Conservation (phyloP, 2,888 invertebrate species). For the Drosophila lacicola region DNA sequence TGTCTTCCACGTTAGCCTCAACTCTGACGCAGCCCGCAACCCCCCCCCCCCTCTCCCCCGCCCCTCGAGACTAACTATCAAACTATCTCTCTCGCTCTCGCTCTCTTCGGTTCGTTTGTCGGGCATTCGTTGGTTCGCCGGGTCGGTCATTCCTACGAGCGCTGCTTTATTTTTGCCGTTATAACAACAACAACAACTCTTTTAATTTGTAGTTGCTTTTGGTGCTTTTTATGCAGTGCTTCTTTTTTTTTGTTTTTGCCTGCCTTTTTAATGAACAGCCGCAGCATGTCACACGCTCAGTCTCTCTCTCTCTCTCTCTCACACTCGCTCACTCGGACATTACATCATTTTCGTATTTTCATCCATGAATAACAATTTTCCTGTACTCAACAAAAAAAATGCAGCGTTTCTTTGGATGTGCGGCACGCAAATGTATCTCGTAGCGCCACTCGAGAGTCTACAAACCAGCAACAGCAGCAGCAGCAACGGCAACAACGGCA, state of each 20-base stretch:
- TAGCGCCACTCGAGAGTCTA: slow-evolving; percentile 75
- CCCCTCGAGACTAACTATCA: neutral
- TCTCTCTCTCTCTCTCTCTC: slow-evolving; percentile 13
- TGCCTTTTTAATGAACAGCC: slow-evolving; percentile 70
- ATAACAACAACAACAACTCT: slow-evolving; percentile 41
- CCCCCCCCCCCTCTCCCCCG: neutral
- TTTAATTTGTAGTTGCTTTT: slow-evolving; percentile 35
- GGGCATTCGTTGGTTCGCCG: slow-evolving; percentile 44
- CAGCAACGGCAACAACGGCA: slow-evolving; percentile 19
- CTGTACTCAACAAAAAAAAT: slow-evolving; percentile 24
- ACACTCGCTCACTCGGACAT: slow-evolving; percentile 38
- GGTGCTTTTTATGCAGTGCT: slow-evolving; percentile 15
- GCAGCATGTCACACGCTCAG: slow-evolving; percentile 3
- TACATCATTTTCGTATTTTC: slow-evolving; percentile 78
- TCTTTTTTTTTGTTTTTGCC: slow-evolving; percentile 21
- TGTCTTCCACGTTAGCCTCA: slow-evolving; percentile 59
- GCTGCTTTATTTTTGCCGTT: slow-evolving; percentile 70
- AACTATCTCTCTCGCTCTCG: slow-evolving; percentile 1
- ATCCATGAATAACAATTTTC: slow-evolving; percentile 71
- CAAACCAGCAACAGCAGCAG: slow-evolving; percentile 40
- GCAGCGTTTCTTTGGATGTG: slow-evolving; percentile 76
- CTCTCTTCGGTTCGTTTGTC: slow-evolving; percentile 38
- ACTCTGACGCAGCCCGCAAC: slow-evolving; percentile 1
- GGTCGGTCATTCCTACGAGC: slow-evolving; percentile 64
- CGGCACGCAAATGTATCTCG: slow-evolving; percentile 75